Base-by-base conservation (phyloP, 2,888 invertebrate species). In the Sialis fuliginosa region DNA sequence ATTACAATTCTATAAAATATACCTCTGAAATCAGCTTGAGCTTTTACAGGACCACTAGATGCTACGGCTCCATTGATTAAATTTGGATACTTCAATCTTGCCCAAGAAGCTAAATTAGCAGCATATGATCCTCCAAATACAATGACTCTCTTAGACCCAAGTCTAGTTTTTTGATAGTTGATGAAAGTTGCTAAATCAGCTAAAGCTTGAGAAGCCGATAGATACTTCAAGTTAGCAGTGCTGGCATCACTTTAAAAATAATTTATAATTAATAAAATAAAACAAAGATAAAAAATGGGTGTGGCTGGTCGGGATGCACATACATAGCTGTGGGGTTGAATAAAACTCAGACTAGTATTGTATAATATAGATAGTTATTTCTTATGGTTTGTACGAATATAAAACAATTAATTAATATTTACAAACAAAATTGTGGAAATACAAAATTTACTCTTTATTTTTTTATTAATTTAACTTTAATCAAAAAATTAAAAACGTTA, bases 81-180 rank as follows among this genome's bases (percentile, higher is more conserved):
- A 55, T 77, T 74, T 0, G 77, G 77, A 57, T 75, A 76, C 8
- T 68, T 70, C 3, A 70, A 58, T 43, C 72, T 57, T 58, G 71
- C 67, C 77, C 77, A 78, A 0, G 72, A 69, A 0, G 74, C 77
- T 67, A 77, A 66, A 48, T 65, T 70, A 45, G 72, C 77, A 0
- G 74, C 69, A 57, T 76, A 75, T 0, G 75, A 74, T 34, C 74
- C 75, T 0, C 77, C 77, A 33, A 75, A 69, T 8, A 76, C 65
- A 1, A 70, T 64, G 35, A 2, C 52, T 56, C 30, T 46, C 9
- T 30, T 13, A n/a, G 40, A 33, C 12, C 10, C 7, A 6, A 31
- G 22, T 6, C 39, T 50, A 34, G 48, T 57, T 57, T 52, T 59
- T 54, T 47, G 51, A 39, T 51, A 42, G 35, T 59, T 54, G 37